phyloP scores from a whole-genome alignment of 2,888 invertebrate species.

The Cerceris rybyensis region DNA sequence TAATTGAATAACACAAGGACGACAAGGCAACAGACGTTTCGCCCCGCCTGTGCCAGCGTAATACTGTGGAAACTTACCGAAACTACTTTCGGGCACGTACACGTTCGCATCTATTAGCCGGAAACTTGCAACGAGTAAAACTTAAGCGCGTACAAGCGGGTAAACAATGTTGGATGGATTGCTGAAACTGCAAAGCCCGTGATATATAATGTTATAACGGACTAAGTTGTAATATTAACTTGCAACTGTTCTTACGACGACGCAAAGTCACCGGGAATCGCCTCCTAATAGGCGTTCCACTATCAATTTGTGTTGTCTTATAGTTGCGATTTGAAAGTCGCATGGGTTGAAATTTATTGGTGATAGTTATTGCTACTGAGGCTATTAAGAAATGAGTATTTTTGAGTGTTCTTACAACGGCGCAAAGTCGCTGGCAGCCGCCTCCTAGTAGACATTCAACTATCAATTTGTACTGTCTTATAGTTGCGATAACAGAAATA shows the following conservation, averaged over 20 bases:
- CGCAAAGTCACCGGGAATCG: conserved; percentile 1
- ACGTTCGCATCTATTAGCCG: conserved; percentile 33
- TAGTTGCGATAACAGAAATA: too few species aligned
- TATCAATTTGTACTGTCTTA: too few species aligned
- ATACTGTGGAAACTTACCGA: conserved; percentile 21
- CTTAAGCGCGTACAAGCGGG: conserved; percentile 21
- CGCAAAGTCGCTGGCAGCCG: too few species aligned
- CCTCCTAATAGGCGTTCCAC: conserved; percentile 20
- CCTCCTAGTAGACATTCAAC: too few species aligned
- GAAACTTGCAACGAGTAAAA: conserved; percentile 25
- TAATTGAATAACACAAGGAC: conserved; percentile 13
- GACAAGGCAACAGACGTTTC: conserved; percentile 26
- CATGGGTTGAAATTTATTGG: too few species aligned
- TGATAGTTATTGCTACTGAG: too few species aligned
- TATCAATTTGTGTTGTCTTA: not conserved
- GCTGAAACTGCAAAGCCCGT: conserved; percentile 25
- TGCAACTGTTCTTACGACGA: conserved; percentile 12
- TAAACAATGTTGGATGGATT: conserved; percentile 28
- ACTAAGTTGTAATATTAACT: conserved; percentile 25
- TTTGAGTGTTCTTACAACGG: too few species aligned
- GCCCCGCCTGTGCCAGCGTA: not conserved
- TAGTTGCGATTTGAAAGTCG: too few species aligned
- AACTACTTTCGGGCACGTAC: conserved; percentile 29
- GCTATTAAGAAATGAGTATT: too few species aligned
- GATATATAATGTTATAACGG: conserved; percentile 23